Conservation (phyloP, 2,888 invertebrate genomes). For the Lissonota sp. region DNA sequence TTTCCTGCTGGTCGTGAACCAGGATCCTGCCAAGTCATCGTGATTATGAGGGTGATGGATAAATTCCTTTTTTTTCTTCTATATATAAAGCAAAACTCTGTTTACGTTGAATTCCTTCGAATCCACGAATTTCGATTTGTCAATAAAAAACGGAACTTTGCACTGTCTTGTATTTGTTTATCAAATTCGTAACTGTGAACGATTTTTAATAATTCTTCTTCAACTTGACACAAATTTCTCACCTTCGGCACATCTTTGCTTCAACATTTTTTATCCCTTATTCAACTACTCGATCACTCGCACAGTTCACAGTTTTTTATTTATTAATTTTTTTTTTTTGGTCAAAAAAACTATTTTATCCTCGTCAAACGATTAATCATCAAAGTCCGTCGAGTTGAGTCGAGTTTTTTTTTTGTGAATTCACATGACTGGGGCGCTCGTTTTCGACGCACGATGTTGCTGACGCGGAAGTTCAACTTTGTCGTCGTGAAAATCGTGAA, state of each 20-base stretch:
- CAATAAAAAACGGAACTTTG: neutral
- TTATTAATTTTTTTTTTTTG: neutral
- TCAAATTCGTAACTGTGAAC: no score
- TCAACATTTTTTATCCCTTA: conserved; percentile 1
- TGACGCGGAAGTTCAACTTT: conserved; percentile 50
- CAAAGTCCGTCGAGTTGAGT: conserved; percentile 2
- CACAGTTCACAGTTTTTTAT: conserved; percentile 25
- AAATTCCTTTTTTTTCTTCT: conserved; percentile 25
- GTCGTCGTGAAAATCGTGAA: conserved; percentile 47
- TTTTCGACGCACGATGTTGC: conserved; percentile 11
- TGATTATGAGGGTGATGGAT: conserved; percentile 56
- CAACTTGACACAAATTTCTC: conserved; percentile 30
- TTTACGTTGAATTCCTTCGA: neutral
- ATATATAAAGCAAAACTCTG: conserved; percentile 34
- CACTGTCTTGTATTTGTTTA: no score
- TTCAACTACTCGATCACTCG: conserved; percentile 5
- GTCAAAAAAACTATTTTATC: neutral
- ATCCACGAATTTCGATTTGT: neutral
- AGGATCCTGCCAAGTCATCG: conserved; percentile 59
- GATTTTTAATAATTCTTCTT: no score
- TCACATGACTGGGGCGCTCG: conserved; percentile 33
- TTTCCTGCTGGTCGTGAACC: conserved; percentile 57
- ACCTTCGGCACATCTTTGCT: conserved; percentile 52
- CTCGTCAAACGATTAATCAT: neutral
- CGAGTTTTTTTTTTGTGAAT: neutral